These are phyloP conservation scores for Tenrec ecaudatus DNA, from an alignment of 2,113 vertebrate genomes.

Conservation along the genomic window DNA sequence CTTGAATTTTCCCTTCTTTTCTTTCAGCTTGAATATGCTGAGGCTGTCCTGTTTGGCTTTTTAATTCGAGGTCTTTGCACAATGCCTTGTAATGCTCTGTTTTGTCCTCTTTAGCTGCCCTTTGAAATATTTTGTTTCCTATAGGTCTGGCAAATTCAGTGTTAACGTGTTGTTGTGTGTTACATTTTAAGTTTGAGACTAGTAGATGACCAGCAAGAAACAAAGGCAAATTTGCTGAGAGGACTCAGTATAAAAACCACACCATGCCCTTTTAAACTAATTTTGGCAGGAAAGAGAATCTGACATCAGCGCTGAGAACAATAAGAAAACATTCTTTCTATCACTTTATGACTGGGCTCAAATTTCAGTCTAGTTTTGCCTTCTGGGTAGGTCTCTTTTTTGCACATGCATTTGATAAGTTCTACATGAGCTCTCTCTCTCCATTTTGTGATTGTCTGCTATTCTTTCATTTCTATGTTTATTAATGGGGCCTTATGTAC, in stretches of 20 bases:
- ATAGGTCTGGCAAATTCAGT: not conserved
- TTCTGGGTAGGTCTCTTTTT: not conserved
- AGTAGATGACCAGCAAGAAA: not conserved
- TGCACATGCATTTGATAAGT: not conserved
- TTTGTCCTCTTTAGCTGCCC: too few species aligned
- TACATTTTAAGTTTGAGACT: not conserved
- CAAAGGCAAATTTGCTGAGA: constrained; percentile 24
- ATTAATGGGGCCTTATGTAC: not conserved
- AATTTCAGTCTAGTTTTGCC: not conserved
- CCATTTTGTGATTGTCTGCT: not conserved
- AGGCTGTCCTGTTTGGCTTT: too few species aligned
- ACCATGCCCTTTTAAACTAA: not conserved
- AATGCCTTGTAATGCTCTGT: too few species aligned
- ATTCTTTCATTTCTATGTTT: not conserved
- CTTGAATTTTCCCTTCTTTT: too few species aligned
- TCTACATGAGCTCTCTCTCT: not conserved
- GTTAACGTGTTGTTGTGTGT: not conserved
- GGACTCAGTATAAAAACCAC: not conserved
- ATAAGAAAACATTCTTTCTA: not conserved
- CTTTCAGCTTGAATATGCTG: too few species aligned
- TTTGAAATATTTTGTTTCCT: too few species aligned
- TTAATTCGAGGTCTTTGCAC: too few species aligned
- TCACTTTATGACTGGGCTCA: constrained; percentile 1
- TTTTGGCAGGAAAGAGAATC: not conserved
- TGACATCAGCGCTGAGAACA: constrained; percentile 32